A percentile compares a stretch with the other conserved stretches of the same genome.
phyloP scores from a whole-genome alignment of 2,113 vertebrate species.

The Leptosomus discolor region DNA sequence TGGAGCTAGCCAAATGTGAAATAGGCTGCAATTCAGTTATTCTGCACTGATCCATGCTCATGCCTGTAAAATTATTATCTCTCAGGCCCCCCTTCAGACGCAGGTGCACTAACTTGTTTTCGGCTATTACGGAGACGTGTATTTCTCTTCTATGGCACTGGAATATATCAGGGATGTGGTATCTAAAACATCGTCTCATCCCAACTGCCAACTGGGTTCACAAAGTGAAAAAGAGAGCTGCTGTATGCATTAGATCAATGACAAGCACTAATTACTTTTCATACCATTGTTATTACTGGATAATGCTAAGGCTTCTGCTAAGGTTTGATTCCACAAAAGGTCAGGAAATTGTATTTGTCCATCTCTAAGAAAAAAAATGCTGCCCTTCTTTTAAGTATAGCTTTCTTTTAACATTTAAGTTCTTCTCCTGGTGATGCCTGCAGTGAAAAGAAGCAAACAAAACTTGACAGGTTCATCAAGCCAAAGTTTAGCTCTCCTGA shows the following conservation, averaged over 20 bases:
- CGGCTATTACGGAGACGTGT: neutral
- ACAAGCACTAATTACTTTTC: neutral
- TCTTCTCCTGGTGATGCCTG: neutral
- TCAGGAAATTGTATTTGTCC: neutral
- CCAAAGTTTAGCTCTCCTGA: neutral
- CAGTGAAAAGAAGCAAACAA: neutral
- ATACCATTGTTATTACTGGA: neutral
- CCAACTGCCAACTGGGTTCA: neutral
- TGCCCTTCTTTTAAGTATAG: neutral
- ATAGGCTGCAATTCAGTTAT: constrained; percentile 2
- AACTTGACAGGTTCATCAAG: neutral
- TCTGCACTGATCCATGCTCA: neutral
- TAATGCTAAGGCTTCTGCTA: neutral
- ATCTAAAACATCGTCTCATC: neutral
- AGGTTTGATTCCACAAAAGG: neutral
- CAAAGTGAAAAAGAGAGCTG: neutral
- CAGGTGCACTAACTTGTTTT: constrained; percentile 6
- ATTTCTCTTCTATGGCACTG: neutral
- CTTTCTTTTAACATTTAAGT: neutral
- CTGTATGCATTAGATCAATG: neutral
- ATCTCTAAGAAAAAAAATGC: neutral
- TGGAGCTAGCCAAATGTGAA: constrained; percentile 5
- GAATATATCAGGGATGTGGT: neutral
- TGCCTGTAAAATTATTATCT: neutral
- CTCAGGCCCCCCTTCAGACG: neutral